Evolutionary conservation across 2,113 vertebrate genomes (phyloP), one percentile per base, ranked within the genome.

Genomic region (Lycocorax pyrrhopterus): DNA sequence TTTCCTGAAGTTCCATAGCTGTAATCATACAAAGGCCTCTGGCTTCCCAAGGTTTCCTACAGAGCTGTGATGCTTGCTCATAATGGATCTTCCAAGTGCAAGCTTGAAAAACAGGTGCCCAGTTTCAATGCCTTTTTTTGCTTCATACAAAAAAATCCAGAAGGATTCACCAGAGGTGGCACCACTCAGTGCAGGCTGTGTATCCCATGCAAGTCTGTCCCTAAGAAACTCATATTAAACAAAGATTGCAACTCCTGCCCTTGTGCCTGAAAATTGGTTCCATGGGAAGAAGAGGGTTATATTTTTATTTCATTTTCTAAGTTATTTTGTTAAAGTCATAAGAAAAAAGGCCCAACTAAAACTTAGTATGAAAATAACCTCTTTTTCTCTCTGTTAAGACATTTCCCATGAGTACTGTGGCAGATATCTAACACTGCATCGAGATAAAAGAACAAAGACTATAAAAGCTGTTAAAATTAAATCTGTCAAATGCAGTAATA

Each of bases 391-490:
- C n/a, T 3, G 2, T 51, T 63, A 59, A 92, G 76, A 47, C 33
- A 29, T 67, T 94, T 93, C 73, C 60, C 69, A 19, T 92, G 89
- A 90, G 73, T 29, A 37, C 86, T 81, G 47, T 77, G 64, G 53
- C 67, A 71, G 63, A 43, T 90, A 64, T 27, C 69, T 93, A 92
- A 81, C 56, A 41, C 43, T 84, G 60, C 86, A 30, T 62, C 41
- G 43, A 94, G 72, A 90, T 92, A 87, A 94, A 90, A 95, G 83
- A 90, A 90, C 83, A 90, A 84, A 90, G 93, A 74, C 89, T 41
- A 63, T 72, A 96, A 93, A 90, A 93, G 76, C 93, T 87, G 91
- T 90, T 96, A 88, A 94, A 93, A 92, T 80, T 62, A 93, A 84
- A 89, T 84, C 86, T 86, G 49, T 86, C 76, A 74, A 84, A 60